Evolutionary conservation across 1,140 invertebrate species (phyloP), one percentile per base, ranked within the genome.

Genomic region (Neuroterus valhalla): DNA sequence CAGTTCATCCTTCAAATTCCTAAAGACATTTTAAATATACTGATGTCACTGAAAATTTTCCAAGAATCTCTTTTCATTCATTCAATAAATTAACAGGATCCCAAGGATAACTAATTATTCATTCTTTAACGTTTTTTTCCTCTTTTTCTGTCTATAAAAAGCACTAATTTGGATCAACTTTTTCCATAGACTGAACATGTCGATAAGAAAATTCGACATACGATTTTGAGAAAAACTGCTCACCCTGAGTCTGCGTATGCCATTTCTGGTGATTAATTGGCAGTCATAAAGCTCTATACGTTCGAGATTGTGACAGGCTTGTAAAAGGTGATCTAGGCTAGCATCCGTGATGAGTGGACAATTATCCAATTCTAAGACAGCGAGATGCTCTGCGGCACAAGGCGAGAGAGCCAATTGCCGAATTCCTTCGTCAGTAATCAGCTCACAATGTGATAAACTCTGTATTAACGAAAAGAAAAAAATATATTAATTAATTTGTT

Each of bases 251-350:
- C 97, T 94, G 84, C 97, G 93, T 89, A 99, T 99, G 79, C 97
- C 98, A 86, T 96, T 95, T 89, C 98, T 93, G 14, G 98, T 98
- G 81, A 99, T 99, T 72, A 98, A 93, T 92, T 99, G 98, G 92
- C 98, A 99, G 91, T 99, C 98, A 88, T 99, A 99, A 52, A 99
- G 92, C 90, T 99, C 98, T 83, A 99, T 98, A 66, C 98, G 93
- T 89, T 98, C 96, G 75, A 99, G 92, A 91, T 97, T 97, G 90
- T 97, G 96, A 91, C 98, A 99, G 67, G 95, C 95, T 81, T 94
- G 95, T 78, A 99, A 93, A 38, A 90, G 82, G 91, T 99, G 97
- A 88, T 99, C 98, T 77, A 99, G 91, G 70, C 98, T 97, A n/a
- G 94, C 94, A 90, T 99, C 98, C n/a, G 98, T 99, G 80, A 99